Conservation (phyloP, 2,888 invertebrate species). For the Caenorhabditis doughertyi region DNA sequence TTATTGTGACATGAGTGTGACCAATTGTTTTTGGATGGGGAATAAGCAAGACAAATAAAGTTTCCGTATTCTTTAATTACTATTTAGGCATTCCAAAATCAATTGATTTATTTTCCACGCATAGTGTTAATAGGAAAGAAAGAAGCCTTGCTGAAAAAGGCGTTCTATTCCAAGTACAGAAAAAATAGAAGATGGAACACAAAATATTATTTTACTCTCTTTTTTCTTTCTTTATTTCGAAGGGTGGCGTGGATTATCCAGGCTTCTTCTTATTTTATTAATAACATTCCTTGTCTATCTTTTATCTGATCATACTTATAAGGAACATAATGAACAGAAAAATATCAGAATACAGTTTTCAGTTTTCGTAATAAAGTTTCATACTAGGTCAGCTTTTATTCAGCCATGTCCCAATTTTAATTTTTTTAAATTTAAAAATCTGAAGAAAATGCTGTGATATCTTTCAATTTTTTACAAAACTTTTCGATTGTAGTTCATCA, state of each 20-base stretch:
- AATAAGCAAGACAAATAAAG: not conserved
- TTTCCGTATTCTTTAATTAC: not conserved
- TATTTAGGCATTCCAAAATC: slow-evolving; percentile 23
- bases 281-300: not conserved
- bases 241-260: slow-evolving; percentile 20
- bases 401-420: too few relatives aligned
- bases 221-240: not conserved
- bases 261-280: slow-evolving; percentile 15
- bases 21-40: slow-evolving; percentile 4
- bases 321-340: not conserved
- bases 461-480: too few relatives aligned
- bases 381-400: too few relatives aligned
- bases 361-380: too few relatives aligned
- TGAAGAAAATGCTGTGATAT: too few relatives aligned
- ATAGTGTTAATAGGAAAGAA: slow-evolving; percentile 17
- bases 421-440: too few relatives aligned
- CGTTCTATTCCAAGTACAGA: not conserved
- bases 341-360: too few relatives aligned
- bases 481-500: too few relatives aligned
- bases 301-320: not conserved
- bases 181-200: not conserved
- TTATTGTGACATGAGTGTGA: not conserved
- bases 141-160: slow-evolving; percentile 1
- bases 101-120: slow-evolving; percentile 11
- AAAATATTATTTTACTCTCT: not conserved